These are phyloP conservation scores for Litocranius walleri DNA, from an alignment of 2,113 vertebrate species.

Conservation along the genomic window DNA sequence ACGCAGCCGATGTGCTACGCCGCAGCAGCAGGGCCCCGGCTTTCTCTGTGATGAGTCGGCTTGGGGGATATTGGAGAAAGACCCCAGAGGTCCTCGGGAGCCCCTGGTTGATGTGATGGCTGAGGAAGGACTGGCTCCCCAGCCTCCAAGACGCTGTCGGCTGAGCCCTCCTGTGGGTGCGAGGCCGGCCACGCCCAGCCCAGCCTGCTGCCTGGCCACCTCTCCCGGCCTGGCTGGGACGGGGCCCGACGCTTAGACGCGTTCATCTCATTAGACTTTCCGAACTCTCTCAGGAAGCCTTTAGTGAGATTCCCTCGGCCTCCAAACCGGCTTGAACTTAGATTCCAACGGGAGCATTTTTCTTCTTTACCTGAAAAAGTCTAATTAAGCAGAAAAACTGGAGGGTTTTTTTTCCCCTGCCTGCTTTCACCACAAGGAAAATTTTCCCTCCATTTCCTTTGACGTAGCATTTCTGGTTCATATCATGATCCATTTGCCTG, in stretches of 20 bases:
- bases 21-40: neutral
- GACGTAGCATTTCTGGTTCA: neutral
- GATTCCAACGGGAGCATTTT: neutral
- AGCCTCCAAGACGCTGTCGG: fast-evolving
- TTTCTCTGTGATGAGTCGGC: neutral
- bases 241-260: neutral
- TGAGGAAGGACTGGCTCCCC: neutral
- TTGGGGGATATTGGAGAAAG: neutral
- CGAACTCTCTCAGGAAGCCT: neutral
- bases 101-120: neutral
- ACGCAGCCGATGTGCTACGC: fast-evolving
- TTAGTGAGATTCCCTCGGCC: neutral
- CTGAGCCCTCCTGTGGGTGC: neutral
- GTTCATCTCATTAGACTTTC: neutral
- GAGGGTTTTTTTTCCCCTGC: neutral
- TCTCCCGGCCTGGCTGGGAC: neutral
- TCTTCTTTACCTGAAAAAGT: neutral
- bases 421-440: neutral
- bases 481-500: neutral
- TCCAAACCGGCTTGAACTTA: neutral
- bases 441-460: neutral
- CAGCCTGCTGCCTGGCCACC: neutral
- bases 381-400: neutral
- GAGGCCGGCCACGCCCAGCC: fast-evolving
- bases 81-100: neutral